phyloP scores from a whole-genome alignment of 1,140 invertebrate species.

The Tetranychus urticae region DNA sequence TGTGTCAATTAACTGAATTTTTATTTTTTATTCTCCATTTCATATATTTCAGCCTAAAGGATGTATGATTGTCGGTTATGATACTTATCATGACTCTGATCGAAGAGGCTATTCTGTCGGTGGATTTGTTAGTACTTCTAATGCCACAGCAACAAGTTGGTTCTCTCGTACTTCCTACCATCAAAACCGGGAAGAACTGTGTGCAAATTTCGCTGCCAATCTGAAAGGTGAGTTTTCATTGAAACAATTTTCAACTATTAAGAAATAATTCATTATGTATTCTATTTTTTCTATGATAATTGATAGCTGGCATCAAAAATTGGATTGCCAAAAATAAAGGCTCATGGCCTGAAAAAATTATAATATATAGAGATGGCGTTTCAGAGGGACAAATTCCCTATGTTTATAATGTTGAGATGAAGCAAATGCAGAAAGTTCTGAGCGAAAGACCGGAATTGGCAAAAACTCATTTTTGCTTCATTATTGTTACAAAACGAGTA shows the following conservation, averaged over 20 bases:
- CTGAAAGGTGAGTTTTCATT: conserved; percentile 8
- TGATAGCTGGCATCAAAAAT: conserved; percentile 17
- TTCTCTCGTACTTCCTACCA: conserved; percentile 27
- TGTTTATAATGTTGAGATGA: background rate
- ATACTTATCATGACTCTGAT: conserved; percentile 25
- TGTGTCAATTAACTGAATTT: no score
- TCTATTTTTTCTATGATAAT: background rate
- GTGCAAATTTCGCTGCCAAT: conserved; percentile 20
- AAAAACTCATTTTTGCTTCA: background rate
- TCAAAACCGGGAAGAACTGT: conserved; percentile 20
- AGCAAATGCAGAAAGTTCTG: conserved; percentile 1
- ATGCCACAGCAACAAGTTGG: conserved; percentile 44
- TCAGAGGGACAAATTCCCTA: conserved; percentile 23
- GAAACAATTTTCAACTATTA: no score
- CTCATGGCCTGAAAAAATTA: conserved; percentile 19
- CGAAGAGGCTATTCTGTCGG: conserved; percentile 18
- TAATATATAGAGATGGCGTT: conserved; percentile 27
- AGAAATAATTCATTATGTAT: no score
- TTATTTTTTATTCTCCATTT: background rate
- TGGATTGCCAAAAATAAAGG: conserved; percentile 19
- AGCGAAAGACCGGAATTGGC: conserved; percentile 14
- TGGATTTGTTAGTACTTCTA: conserved; percentile 24
- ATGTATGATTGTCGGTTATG: conserved; percentile 27
- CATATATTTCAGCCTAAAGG: conserved; percentile 14
- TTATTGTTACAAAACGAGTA: conserved; percentile 30